Evolutionary conservation across 2,113 vertebrate species (phyloP), one percentile per base, ranked within the genome.

Genomic region (Otis tarda): DNA sequence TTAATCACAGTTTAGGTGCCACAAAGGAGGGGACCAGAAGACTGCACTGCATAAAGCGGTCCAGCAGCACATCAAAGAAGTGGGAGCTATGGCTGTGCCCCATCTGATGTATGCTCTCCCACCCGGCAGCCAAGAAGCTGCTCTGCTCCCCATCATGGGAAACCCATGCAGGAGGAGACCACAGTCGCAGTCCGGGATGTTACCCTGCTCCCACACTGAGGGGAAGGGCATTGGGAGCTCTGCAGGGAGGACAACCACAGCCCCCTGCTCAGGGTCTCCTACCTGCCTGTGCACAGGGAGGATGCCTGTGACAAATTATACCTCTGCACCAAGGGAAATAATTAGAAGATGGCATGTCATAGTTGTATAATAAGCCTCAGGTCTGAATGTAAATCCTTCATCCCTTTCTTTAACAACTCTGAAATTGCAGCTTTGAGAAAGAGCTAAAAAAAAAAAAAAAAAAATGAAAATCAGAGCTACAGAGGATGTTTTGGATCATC

Each of bases 41-140:
- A 56, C 49, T 13, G 63, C 70, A 37, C 67, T 13, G 30, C 74
- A 60, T 67, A 87, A 85, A 84, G 81, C 86, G 43, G 69, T 75
- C 75, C 91, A 74, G 82, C 61, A 95, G 89, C 77, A 43, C 87
- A 96, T 93, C 95, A 91, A 94, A 97, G 95, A 85, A 39, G 41
- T 17, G 3, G 90, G 74, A 75, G 87, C 59, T 6, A 35, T 49
- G 12, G 14, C 76, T 18, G 75, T 30, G 82, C 64, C 53, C 9
- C 12, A 52, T 63, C 43, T 77, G 83, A 12, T 39, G 52, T 28
- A 68, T 1, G 18, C 76, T 76, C 71, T 61, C 57, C 52, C 90
- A 27, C 73, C 89, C 67, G 1, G 28, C 35, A 18, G 65, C 73
- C 79, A n/a, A 70, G 95, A 41, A 24, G 30, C 64, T 77, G 45